These are phyloP conservation scores for Exephanes ischioxanthus DNA, from an alignment of 2,888 invertebrate genomes.

Conservation along the genomic window DNA sequence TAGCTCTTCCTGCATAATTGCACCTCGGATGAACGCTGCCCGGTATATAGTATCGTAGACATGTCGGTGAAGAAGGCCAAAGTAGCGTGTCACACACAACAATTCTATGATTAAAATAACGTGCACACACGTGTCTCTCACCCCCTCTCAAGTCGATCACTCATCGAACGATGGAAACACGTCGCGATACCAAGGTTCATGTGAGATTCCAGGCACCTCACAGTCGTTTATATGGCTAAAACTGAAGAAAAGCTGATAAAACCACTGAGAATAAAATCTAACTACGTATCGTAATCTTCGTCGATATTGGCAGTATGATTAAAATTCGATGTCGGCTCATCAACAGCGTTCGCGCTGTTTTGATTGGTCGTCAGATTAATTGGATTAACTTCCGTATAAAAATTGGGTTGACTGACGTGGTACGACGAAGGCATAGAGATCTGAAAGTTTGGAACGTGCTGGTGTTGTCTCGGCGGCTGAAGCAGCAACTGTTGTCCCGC, in stretches of 20 bases:
- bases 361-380: constrained; percentile 76
- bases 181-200: constrained; percentile 14
- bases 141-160: background rate
- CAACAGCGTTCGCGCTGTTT: constrained; percentile 70
- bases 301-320: constrained; percentile 81
- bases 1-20: background rate
- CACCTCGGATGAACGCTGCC: constrained; percentile 12
- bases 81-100: constrained; percentile 8
- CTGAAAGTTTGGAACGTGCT: constrained; percentile 79
- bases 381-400: constrained; percentile 83
- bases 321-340: constrained; percentile 79
- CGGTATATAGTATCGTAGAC: constrained; percentile 28
- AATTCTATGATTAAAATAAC: background rate
- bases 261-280: constrained; percentile 8
- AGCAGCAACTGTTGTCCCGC: constrained; percentile 11
- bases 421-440: constrained; percentile 81
- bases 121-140: background rate
- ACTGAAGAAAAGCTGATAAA: constrained; percentile 1
- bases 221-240: constrained; percentile 2
- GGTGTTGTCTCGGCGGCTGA: constrained; percentile 55
- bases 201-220: constrained; percentile 21
- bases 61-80: background rate
- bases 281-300: constrained; percentile 84
- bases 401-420: constrained; percentile 82
- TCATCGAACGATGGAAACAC: constrained; percentile 24